These are phyloP conservation scores for Poeciliopsis turneri DNA, from an alignment of 2,797 vertebrate genomes.

Conservation along the genomic window DNA sequence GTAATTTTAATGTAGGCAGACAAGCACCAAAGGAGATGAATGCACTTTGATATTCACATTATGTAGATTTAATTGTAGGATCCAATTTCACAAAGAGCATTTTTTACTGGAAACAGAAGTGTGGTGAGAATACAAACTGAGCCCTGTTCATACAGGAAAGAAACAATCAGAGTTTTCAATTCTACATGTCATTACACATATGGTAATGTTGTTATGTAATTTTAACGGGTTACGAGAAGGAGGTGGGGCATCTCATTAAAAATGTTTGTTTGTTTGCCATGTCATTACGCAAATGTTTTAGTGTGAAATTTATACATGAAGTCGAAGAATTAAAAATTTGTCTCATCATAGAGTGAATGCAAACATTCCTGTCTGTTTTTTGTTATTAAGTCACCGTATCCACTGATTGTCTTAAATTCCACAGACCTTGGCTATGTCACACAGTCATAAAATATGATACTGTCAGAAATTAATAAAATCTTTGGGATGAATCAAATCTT, in stretches of 20 bases:
- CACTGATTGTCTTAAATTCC: slow-evolving; percentile 13
- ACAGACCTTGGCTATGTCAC: slow-evolving; percentile 19
- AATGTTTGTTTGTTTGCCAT: slow-evolving; percentile 47
- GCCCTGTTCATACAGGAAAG: slow-evolving; percentile 13
- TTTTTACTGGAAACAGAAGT: slow-evolving; percentile 5
- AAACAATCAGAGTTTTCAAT: slow-evolving; percentile 33
- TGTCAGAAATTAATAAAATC: slow-evolving; percentile 54
- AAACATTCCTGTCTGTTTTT: background rate
- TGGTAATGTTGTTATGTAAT: slow-evolving; percentile 26
- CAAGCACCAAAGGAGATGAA: slow-evolving; percentile 14
- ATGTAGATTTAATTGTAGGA: slow-evolving; percentile 18
- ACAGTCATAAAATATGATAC: slow-evolving; percentile 42
- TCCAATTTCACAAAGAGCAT: slow-evolving; percentile 17
- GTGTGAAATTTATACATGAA: background rate
- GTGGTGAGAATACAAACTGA: slow-evolving; percentile 22
- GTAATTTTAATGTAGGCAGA: background rate
- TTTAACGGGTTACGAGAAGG: slow-evolving; percentile 33
- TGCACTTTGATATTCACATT: slow-evolving; percentile 18
- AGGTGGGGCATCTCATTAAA: slow-evolving; percentile 52
- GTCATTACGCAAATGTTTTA: slow-evolving; percentile 38
- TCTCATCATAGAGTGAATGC: background rate
- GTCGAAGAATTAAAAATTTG: background rate
- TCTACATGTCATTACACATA: slow-evolving; percentile 22
- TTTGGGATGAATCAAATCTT: slow-evolving; percentile 39
- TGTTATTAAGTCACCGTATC: background rate